These are phyloP conservation scores for Poliocrania exsul DNA, from an alignment of 2,797 vertebrate genomes.

Conservation along the genomic window DNA sequence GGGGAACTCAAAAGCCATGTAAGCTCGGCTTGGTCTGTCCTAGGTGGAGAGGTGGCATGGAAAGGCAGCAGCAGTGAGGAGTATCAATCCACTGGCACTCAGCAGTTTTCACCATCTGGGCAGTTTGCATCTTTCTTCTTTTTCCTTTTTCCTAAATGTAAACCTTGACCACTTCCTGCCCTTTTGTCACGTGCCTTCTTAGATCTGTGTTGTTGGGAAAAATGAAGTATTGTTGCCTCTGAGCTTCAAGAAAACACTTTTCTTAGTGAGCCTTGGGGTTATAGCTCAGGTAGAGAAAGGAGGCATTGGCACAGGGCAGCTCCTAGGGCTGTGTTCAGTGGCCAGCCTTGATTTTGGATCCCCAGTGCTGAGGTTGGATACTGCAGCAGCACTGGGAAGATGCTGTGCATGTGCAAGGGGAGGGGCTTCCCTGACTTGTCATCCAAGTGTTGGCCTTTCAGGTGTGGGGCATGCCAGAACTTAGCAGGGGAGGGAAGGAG, in stretches of 20 bases:
- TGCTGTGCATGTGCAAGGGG: rapidly evolving
- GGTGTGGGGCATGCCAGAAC: not conserved
- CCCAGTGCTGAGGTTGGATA: not conserved
- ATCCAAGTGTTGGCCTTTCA: not conserved
- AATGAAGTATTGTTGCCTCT: not conserved
- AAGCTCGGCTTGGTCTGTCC: not conserved
- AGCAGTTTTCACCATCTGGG: not conserved
- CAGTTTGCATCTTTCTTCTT: not conserved
- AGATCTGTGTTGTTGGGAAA: not conserved
- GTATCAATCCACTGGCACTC: rapidly evolving
- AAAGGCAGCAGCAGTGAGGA: not conserved
- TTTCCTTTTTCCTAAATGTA: not conserved
- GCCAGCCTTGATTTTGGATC: not conserved
- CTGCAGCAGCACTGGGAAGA: not conserved
- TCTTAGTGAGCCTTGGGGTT: not conserved
- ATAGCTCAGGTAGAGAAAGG: not conserved
- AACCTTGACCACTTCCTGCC: not conserved
- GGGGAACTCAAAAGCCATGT: not conserved
- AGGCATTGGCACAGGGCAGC: not conserved
- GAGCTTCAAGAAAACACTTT: not conserved
- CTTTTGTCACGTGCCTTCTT: not conserved
- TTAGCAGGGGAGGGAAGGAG: not conserved
- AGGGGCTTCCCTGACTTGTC: not conserved
- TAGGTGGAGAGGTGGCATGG: not conserved
- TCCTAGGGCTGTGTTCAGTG: not conserved